Evolutionary conservation across 2,888 invertebrate genomes (phyloP), one percentile per base, ranked within the genome.

Genomic region (Caenorhabditis macrosperma): DNA sequence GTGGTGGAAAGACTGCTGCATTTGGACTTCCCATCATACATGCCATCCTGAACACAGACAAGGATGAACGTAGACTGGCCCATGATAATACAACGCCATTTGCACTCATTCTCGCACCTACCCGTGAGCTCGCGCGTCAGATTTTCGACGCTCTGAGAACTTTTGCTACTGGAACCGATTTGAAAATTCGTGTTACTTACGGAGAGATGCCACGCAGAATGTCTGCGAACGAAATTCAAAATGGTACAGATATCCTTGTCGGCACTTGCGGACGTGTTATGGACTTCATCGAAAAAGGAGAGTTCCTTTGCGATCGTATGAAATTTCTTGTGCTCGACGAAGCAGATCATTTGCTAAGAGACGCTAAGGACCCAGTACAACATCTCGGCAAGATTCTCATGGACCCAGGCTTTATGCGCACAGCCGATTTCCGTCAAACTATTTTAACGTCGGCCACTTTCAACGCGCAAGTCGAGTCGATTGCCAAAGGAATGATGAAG

Each of bases 1-100:
- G 98, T 0, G 97, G 97, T 0, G 99, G 98, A 15, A 98, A 98
- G 92, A 97, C 97, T 0, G 97, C 97, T 0, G 97, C 97, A 0
- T 98, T 96, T 90, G 91, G 97, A 24, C 91, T 98, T 41, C 98
- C 98, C 0, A 95, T 97, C 2, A 93, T 98, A 41, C 93, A 95
- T 85, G n/a, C 69, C 17, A 63, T 78, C 7, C 17, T 78, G 15
- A 55, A 71, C 12, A 17, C 46, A 2, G 38, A 17, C 35, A 10
- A 35, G 22, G 46, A 15, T 0, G 59, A 64, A 20, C 35, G 55
- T 0, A 2, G 41, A 15, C 15, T 12, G 0, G 41, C 20, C 6
- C 12, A 20, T 9, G 22, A 15, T 35, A 5, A 52, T 2, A 12
- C n/a, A 0, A 48, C 57, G 2, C 68, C 72, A 20, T 35, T 66